Conservation (phyloP, 2,888 invertebrate species). For the Papilio elwesi region DNA sequence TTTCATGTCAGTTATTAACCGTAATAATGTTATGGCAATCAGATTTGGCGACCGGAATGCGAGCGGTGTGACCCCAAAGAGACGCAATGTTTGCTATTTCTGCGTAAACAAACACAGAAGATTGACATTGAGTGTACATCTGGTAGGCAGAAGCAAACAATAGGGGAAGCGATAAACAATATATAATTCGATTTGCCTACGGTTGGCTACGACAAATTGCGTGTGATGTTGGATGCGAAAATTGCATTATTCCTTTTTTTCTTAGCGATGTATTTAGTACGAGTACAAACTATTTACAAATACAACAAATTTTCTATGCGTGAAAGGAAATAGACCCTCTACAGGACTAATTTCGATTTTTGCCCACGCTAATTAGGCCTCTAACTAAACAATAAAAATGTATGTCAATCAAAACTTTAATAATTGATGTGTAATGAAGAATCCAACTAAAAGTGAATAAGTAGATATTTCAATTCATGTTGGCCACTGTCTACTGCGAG, state of each 20-base stretch:
- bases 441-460: not conserved
- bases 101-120: conserved; percentile 80
- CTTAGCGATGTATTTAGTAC: not conserved
- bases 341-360: not conserved
- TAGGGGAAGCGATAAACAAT: conserved; percentile 76
- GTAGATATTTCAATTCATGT: not conserved
- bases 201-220: conserved; percentile 71
- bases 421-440: too few species aligned
- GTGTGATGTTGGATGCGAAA: conserved; percentile 54
- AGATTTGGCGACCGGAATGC: conserved; percentile 71
- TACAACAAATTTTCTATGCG: not conserved
- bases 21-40: conserved; percentile 73
- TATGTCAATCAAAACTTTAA: too few species aligned
- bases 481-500: not conserved
- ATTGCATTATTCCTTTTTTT: conserved; percentile 40
- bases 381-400: too few species aligned
- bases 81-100: conserved; percentile 77
- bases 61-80: conserved; percentile 71
- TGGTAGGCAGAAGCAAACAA: conserved; percentile 81
- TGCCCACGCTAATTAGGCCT: too few species aligned
- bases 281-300: not conserved
- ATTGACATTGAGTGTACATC: conserved; percentile 83
- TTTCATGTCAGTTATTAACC: conserved; percentile 40
- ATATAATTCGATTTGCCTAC: conserved; percentile 77
- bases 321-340: not conserved